Conservation (phyloP, 2,113 vertebrate species). For the Sialia sialis region DNA sequence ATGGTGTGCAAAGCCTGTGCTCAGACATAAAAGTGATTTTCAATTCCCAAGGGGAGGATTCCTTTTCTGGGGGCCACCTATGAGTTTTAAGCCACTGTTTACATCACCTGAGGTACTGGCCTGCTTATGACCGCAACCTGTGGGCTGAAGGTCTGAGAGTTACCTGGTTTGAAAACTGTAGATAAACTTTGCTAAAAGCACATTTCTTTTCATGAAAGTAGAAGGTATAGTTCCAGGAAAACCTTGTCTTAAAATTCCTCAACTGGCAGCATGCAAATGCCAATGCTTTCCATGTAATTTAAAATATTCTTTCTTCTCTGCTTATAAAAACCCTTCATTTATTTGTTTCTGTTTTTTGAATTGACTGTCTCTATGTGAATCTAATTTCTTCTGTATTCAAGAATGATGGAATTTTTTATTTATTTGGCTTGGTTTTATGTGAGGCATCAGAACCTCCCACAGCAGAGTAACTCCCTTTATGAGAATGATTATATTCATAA, state of each 20-base stretch:
- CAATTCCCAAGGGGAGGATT: background rate
- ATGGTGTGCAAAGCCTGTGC: background rate
- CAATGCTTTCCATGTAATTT: background rate
- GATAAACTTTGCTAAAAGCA: background rate
- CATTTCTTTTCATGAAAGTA: background rate
- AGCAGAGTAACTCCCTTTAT: background rate
- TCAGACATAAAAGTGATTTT: background rate
- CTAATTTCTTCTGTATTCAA: background rate
- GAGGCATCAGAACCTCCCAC: background rate
- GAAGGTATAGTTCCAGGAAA: background rate
- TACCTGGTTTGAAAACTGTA: background rate
- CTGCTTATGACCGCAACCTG: background rate
- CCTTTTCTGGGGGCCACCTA: background rate
- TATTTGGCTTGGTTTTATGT: background rate
- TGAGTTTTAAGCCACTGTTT: background rate
- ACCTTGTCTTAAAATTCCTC: background rate
- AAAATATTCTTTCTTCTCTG: background rate
- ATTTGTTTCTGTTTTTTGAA: background rate
- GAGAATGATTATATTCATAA: background rate
- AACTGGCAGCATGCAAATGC: background rate
- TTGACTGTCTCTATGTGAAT: background rate
- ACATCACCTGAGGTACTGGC: background rate
- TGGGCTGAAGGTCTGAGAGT: background rate
- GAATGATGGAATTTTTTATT: background rate
- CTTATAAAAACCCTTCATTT: background rate